phyloP scores from a whole-genome alignment of 2,113 vertebrate genomes.

The Ophthalmolycus amberensis region DNA sequence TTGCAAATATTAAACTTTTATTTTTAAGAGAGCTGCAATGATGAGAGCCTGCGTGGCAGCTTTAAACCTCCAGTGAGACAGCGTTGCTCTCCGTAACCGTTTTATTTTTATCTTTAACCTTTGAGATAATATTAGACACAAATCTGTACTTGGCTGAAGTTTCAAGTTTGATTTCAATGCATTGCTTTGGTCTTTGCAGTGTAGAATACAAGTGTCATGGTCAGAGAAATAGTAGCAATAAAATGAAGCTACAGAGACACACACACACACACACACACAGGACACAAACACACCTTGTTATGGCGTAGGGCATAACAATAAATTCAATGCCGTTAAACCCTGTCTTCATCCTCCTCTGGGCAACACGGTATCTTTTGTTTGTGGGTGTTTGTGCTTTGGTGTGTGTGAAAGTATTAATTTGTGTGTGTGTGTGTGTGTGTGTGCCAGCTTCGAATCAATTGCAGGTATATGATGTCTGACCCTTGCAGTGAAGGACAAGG shows the following conservation, averaged over 20 bases:
- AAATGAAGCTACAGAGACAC: not conserved
- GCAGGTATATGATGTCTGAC: slow-evolving; percentile 29
- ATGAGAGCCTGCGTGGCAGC: not conserved
- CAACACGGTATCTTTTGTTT: not conserved
- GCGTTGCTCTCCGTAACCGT: slow-evolving; percentile 13
- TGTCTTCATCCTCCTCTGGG: not conserved
- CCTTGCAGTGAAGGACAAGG: slow-evolving; percentile 33
- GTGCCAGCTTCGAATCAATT: slow-evolving; percentile 8
- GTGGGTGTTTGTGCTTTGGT: not conserved
- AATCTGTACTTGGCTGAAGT: not conserved
- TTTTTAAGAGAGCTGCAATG: slow-evolving; percentile 23
- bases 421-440: not conserved
- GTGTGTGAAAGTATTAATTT: not conserved
- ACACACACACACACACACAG: not conserved
- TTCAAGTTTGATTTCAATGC: not conserved
- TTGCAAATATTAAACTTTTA: slow-evolving; percentile 37
- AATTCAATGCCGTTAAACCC: slow-evolving; percentile 12
- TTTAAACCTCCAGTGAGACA: slow-evolving; percentile 16
- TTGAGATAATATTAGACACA: slow-evolving; percentile 12
- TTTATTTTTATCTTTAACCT: slow-evolving; percentile 29
- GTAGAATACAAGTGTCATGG: not conserved
- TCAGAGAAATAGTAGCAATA: not conserved
- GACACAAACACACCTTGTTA: slow-evolving; percentile 1
- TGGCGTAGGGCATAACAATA: not conserved
- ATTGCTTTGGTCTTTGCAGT: not conserved